phyloP scores from a whole-genome alignment of 2,113 vertebrate genomes.

The Tympanuchus pallidicinctus region DNA sequence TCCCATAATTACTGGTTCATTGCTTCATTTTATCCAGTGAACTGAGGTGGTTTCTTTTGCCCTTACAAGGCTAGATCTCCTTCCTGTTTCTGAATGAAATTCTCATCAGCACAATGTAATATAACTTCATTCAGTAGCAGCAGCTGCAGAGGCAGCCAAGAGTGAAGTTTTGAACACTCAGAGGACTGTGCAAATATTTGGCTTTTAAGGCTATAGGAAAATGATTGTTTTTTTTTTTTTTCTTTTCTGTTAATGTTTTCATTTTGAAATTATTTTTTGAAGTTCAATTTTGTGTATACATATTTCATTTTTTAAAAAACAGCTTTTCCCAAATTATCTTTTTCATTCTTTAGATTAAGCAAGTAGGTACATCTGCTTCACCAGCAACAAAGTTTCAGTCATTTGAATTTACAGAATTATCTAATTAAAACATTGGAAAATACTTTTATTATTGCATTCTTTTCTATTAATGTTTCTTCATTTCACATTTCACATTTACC shows the following conservation, averaged over 20 bases:
- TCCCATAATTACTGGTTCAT: slow-evolving; percentile 32
- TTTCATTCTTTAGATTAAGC: background rate
- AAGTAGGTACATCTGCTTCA: background rate
- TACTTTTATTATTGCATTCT: background rate
- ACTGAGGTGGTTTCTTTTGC: slow-evolving; percentile 34
- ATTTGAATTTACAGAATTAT: background rate
- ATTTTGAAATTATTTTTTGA: background rate
- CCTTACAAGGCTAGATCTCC: slow-evolving; percentile 30
- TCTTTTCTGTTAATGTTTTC: background rate
- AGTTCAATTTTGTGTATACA: no score
- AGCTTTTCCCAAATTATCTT: background rate
- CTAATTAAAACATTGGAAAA: background rate
- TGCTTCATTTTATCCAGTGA: slow-evolving; percentile 56
- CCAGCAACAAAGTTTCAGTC: background rate
- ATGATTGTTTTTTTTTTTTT: background rate
- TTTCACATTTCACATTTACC: background rate
- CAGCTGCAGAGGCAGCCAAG: slow-evolving; percentile 26
- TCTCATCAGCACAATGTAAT: background rate
- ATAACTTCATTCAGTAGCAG: slow-evolving; percentile 22
- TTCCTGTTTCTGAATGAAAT: slow-evolving; percentile 64
- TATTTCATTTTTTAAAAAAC: background rate
- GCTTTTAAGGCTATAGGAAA: background rate
- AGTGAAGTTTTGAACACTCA: background rate
- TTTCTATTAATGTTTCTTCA: background rate
- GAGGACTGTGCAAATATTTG: slow-evolving; percentile 28